Evolutionary conservation across 1,140 invertebrate genomes (phyloP).

Genomic region (Sycophila sp.): DNA sequence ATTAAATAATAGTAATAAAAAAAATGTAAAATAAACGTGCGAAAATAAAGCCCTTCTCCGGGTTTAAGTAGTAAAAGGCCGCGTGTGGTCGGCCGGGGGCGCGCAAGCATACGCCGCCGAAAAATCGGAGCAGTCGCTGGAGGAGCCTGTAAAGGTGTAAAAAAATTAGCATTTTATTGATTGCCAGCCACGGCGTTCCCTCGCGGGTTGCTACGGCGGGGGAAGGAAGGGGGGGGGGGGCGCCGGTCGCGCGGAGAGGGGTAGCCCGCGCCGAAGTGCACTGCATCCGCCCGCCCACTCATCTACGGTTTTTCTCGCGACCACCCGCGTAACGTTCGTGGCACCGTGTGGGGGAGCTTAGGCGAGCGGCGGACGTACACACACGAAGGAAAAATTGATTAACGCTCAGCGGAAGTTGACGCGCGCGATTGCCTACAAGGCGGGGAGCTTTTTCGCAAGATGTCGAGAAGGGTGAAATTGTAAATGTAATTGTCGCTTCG

Average conservation of each 20-base stretch:
- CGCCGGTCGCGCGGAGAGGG: neutral
- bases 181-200: constrained; percentile 45
- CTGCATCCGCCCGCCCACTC: neutral
- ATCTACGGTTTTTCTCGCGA: too few species aligned
- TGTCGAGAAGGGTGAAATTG: too few species aligned
- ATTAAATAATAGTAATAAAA: constrained; percentile 2
- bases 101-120: neutral
- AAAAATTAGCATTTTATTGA: constrained; percentile 70
- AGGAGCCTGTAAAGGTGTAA: constrained; percentile 58
- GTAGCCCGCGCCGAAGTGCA: neutral
- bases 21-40: too few species aligned
- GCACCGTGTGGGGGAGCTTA: neutral
- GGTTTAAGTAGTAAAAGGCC: too few species aligned
- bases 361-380: neutral
- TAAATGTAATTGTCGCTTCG: too few species aligned
- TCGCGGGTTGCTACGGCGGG: neutral
- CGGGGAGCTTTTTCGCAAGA: too few species aligned
- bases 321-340: neutral
- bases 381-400: constrained; percentile 11
- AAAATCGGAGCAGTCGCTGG: neutral
- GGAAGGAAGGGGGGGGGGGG: neutral
- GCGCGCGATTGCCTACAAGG: too few species aligned
- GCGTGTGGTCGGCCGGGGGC: too few species aligned
- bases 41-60: too few species aligned
- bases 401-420: constrained; percentile 22